phyloP scores from a whole-genome alignment of 2,113 vertebrate species.

The Macaca mulatta region DNA sequence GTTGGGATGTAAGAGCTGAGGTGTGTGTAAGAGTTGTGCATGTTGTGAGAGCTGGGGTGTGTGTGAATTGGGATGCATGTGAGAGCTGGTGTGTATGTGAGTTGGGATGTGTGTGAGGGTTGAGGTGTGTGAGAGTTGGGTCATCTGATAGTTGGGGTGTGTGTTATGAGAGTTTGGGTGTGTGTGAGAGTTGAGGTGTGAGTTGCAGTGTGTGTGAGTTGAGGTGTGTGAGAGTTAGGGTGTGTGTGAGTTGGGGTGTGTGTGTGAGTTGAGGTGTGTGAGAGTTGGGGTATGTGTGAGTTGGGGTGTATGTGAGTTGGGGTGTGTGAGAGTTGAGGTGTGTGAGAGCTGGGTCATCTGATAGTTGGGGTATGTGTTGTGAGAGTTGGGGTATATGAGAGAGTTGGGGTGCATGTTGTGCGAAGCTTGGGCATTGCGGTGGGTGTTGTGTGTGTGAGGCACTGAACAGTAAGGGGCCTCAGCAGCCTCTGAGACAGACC shows the following conservation, averaged over 20 bases:
- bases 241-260: too few relatives aligned
- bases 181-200: background rate
- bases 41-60: background rate
- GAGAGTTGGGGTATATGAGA: background rate
- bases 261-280: background rate
- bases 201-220: background rate
- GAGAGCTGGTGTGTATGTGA: background rate
- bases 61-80: too few relatives aligned
- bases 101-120: background rate
- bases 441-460: background rate
- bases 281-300: background rate
- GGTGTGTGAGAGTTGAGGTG: too few relatives aligned
- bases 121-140: too few relatives aligned
- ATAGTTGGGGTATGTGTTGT: background rate
- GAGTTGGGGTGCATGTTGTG: background rate
- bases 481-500: background rate
- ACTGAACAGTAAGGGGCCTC: background rate
- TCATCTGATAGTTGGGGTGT: background rate
- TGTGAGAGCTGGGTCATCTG: too few relatives aligned
- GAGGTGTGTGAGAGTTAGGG: background rate
- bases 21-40: background rate
- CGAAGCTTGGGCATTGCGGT: background rate
- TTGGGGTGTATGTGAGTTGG: background rate
- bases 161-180: background rate
- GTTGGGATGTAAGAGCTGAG: background rate